Conservation (phyloP, 2,797 vertebrate genomes). For the Ctenochaetus hawaiiensis region DNA sequence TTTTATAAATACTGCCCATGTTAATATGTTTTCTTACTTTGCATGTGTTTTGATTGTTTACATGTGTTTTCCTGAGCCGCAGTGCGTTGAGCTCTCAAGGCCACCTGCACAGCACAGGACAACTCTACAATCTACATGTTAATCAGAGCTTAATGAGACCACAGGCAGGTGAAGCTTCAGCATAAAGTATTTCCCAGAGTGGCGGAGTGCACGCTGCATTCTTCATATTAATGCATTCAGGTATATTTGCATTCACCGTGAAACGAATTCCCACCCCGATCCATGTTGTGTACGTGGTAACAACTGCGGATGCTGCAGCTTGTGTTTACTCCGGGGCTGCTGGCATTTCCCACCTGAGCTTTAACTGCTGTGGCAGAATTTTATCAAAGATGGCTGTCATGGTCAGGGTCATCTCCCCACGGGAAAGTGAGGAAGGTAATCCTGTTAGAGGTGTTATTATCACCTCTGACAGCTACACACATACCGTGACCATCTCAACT, state of each 20-base stretch:
- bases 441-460: slow-evolving; percentile 65
- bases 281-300: neutral
- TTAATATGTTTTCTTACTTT: too few relatives aligned
- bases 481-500: slow-evolving; percentile 55
- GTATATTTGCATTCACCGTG: slow-evolving; percentile 6
- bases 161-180: too few relatives aligned
- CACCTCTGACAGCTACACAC: slow-evolving; percentile 53
- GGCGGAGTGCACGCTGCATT: neutral
- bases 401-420: slow-evolving; percentile 54
- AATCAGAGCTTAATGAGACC: too few relatives aligned
- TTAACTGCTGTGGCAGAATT: slow-evolving; percentile 47
- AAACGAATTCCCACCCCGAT: neutral
- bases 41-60: too few relatives aligned
- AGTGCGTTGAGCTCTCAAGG: neutral
- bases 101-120: neutral
- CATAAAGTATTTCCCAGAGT: too few relatives aligned
- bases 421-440: slow-evolving; percentile 48
- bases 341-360: slow-evolving; percentile 33
- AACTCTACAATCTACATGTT: neutral
- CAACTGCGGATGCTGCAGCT: neutral
- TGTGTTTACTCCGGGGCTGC: slow-evolving; percentile 22
- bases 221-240: slow-evolving; percentile 4
- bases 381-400: slow-evolving; percentile 58
- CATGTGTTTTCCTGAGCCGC: neutral
- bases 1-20: neutral